A percentile compares a stretch with the other conserved stretches of the same genome.
Evolutionary conservation across 2,113 vertebrate species (phyloP).

Genomic region (human): GRCh38 chr7:78501001-78501500

Average conservation of each 20-base stretch:
- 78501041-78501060: no score
- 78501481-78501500: conserved; percentile 9
- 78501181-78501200: not conserved
- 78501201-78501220: not conserved
- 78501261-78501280: not conserved
- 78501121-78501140: not conserved
- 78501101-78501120: no score
- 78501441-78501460: not conserved
- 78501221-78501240: not conserved
- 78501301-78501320: not conserved
- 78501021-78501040: no score
- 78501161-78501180: not conserved
- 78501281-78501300: not conserved
- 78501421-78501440: not conserved
- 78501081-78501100: no score
- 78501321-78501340: not conserved
- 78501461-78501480: not conserved
- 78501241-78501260: not conserved
- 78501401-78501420: not conserved
- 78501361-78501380: not conserved
- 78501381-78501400: not conserved
- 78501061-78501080: no score
- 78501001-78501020: no score
- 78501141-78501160: not conserved
- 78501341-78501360: not conserved